Evolutionary conservation across 1,140 invertebrate species (phyloP).

Genomic region (Wiebesia pumilae): DNA sequence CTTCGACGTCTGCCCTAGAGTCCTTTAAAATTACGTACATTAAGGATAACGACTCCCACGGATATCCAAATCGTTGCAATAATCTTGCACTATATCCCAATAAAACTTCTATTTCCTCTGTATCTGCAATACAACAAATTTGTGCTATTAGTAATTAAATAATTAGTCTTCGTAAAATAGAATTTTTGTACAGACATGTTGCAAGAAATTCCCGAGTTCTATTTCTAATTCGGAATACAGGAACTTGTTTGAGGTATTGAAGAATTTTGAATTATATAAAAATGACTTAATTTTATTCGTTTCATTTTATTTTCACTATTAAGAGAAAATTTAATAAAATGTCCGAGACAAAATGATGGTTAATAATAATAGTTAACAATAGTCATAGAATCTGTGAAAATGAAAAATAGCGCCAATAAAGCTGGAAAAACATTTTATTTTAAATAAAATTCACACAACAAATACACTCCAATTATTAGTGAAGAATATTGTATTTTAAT

Average conservation of each 20-base stretch:
- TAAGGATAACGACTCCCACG: conserved; percentile 83
- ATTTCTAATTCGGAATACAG: not conserved
- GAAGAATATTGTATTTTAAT: not conserved
- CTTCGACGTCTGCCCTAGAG: conserved; percentile 80
- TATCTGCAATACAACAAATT: conserved; percentile 70
- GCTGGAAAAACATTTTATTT: not conserved
- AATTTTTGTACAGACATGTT: not conserved
- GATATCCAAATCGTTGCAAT: conserved; percentile 82
- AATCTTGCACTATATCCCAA: conserved; percentile 82
- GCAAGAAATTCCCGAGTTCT: not conserved
- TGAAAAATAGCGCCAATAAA: too few relatives aligned
- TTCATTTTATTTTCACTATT: too few relatives aligned
- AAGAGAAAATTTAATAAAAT: too few relatives aligned
- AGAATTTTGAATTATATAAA: not conserved
- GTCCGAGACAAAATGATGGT: too few relatives aligned
- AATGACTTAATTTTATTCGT: too few relatives aligned
- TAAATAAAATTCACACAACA: too few relatives aligned
- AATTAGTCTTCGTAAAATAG: not conserved
- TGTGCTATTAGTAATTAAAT: not conserved
- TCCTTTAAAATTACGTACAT: conserved; percentile 84
- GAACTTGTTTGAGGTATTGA: not conserved
- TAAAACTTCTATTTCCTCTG: conserved; percentile 76
- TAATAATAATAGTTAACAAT: too few relatives aligned
- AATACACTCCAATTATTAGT: not conserved
- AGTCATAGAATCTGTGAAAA: too few relatives aligned